These are phyloP conservation scores for Aplochiton taeniatus DNA, from an alignment of 2,797 vertebrate genomes.

Conservation along the genomic window DNA sequence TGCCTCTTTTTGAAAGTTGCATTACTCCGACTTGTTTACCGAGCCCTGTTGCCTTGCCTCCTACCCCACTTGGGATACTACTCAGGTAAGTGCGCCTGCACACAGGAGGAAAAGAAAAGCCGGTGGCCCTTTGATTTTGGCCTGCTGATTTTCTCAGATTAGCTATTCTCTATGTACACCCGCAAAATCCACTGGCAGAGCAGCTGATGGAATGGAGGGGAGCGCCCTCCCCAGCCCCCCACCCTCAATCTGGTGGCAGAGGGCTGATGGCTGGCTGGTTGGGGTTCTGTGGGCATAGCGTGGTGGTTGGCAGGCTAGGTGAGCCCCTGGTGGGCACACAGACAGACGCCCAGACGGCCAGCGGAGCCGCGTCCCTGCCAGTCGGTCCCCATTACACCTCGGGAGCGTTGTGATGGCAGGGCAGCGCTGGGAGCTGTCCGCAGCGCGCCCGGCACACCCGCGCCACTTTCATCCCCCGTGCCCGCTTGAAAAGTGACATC, in stretches of 20 bases:
- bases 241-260: constrained; percentile 56
- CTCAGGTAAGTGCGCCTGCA: constrained; percentile 67
- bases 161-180: constrained; percentile 75
- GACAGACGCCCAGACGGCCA: constrained; percentile 66
- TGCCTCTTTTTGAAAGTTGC: constrained; percentile 77
- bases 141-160: constrained; percentile 73
- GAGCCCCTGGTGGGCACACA: constrained; percentile 59
- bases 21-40: constrained; percentile 81
- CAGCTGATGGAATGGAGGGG: constrained; percentile 61
- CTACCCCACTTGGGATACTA: constrained; percentile 73
- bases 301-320: constrained; percentile 56
- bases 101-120: constrained; percentile 68
- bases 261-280: constrained; percentile 57
- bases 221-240: constrained; percentile 49
- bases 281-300: constrained; percentile 49
- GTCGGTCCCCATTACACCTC: constrained; percentile 72
- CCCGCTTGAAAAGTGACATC: constrained; percentile 82
- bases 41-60: constrained; percentile 76
- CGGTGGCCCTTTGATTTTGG: constrained; percentile 74
- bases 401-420: constrained; percentile 68
- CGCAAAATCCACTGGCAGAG: constrained; percentile 68
- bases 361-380: constrained; percentile 63
- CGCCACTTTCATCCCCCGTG: constrained; percentile 77
- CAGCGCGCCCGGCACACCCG: constrained; percentile 71
- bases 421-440: constrained; percentile 68